Base-by-base conservation (phyloP, 1,140 invertebrate genomes). In the Metopolophium dirhodum region DNA sequence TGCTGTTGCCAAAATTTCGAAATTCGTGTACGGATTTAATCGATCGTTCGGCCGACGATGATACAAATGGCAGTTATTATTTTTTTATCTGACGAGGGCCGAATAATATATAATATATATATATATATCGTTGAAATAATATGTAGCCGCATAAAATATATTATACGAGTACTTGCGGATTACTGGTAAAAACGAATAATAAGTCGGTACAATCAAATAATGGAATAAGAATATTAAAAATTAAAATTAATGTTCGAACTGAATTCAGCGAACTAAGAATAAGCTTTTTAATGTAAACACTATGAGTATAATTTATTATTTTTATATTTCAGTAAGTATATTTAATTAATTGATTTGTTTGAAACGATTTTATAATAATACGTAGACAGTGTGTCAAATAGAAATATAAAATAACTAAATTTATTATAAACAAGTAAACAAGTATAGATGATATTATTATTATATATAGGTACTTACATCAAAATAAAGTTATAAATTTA, bases 401-500 rank as follows among this genome's bases (percentile, higher is more conserved):
- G 30, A 68, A 68, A 18, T 68, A 68, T 68, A 4, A 7, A 77
- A 77, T n/a, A 30, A 68, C 4, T 68, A n/a, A 68, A 68, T 68
- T 18, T 51, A 68, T 68, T 68, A 18, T 35, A 77, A 18, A 20
- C n/a, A 20, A 77, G n/a, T n/a, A n/a, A n/a, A n/a, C n/a, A n/a
- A n/a, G 61, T n/a, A n/a, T 77, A 77, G 30, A n/a, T 77, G 41
- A 3, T 41, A 41, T 41, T 41, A 41, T 41, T 41, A n/a, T n/a
- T 77, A 77, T n/a, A 18, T n/a, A 35, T 77, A 7, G 61, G 30
- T 77, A 77, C 41, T 41, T 41, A 41, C 30, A 77, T 77, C 61
- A 77, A 86, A 47, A 86, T 86, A 86, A 86, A 86, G 85, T 49
- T 86, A 86, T 86, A 49, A 86, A 86, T 86, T 86, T 47, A 86